phyloP scores from a whole-genome alignment of 2,888 invertebrate genomes.

The Miltochrista miniata region DNA sequence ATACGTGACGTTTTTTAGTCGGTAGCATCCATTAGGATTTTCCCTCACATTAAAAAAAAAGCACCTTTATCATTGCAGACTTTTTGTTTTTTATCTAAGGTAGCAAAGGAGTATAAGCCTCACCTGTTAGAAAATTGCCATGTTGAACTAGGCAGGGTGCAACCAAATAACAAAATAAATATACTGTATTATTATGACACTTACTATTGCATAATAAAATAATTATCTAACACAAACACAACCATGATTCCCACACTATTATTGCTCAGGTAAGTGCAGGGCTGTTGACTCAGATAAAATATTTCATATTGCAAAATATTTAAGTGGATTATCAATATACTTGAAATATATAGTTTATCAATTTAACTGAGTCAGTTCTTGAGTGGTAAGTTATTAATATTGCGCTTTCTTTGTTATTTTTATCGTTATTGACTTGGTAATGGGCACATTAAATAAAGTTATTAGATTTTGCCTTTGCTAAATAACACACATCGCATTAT shows the following conservation, averaged over 20 bases:
- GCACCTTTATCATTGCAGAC: too few relatives aligned
- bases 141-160: too few relatives aligned
- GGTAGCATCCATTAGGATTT: too few relatives aligned
- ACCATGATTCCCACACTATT: constrained; percentile 39
- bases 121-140: too few relatives aligned
- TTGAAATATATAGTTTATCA: constrained; percentile 37
- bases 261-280: constrained; percentile 32
- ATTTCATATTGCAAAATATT: constrained; percentile 50
- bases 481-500: too few relatives aligned
- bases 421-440: neutral
- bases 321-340: constrained; percentile 58
- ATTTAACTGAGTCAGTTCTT: constrained; percentile 39
- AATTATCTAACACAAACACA: constrained; percentile 29
- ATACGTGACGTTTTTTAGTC: too few relatives aligned
- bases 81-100: too few relatives aligned
- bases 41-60: too few relatives aligned
- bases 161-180: too few relatives aligned
- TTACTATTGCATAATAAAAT: constrained; percentile 20
- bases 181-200: too few relatives aligned
- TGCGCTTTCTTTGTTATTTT: constrained; percentile 19
- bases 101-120: too few relatives aligned
- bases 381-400: constrained; percentile 34
- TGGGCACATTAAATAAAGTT: neutral
- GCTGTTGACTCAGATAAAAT: constrained; percentile 44
- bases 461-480: neutral